phyloP scores from a whole-genome alignment of 2,797 vertebrate genomes.

The Carapus acus region DNA sequence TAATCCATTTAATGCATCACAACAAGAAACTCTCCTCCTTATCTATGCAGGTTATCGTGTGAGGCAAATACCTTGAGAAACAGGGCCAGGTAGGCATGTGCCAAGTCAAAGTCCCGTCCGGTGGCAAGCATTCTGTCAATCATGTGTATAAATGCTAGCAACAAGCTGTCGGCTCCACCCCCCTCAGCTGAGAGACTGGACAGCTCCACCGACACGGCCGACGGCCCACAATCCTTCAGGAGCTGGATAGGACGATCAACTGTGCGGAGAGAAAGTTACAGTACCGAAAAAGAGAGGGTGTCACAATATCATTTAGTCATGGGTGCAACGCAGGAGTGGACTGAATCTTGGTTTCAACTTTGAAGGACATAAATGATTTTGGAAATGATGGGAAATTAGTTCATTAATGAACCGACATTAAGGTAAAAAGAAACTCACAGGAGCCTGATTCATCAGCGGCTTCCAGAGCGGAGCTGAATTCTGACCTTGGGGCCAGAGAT shows the following conservation, averaged over 20 bases:
- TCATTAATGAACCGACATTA: too few relatives aligned
- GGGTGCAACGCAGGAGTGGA: too few relatives aligned
- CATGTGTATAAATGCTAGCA: slow-evolving; percentile 85
- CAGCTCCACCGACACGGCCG: slow-evolving; percentile 81
- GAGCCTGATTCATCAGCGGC: slow-evolving; percentile 68
- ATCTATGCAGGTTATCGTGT: neutral
- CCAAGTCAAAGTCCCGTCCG: slow-evolving; percentile 86
- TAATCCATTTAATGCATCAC: too few relatives aligned
- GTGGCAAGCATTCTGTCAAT: slow-evolving; percentile 78
- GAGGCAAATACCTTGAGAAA: slow-evolving; percentile 83
- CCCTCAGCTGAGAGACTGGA: slow-evolving; percentile 77
- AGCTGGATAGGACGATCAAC: slow-evolving; percentile 71
- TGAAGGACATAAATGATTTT: too few relatives aligned
- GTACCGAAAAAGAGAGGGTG: too few relatives aligned
- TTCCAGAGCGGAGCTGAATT: slow-evolving; percentile 79
- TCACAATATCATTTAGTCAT: too few relatives aligned
- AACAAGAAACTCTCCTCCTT: neutral
- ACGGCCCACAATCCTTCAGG: slow-evolving; percentile 84
- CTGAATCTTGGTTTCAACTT: too few relatives aligned
- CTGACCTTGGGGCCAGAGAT: slow-evolving; percentile 79
- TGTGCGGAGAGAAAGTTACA: slow-evolving; percentile 37
- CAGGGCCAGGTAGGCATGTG: slow-evolving; percentile 87
- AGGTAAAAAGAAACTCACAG: slow-evolving; percentile 77
- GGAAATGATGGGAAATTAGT: too few relatives aligned
- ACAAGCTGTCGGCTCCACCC: slow-evolving; percentile 74